Evolutionary conservation across 1,140 invertebrate genomes (phyloP), one percentile per base, ranked within the genome.

Genomic region (Heliothis virescens): DNA sequence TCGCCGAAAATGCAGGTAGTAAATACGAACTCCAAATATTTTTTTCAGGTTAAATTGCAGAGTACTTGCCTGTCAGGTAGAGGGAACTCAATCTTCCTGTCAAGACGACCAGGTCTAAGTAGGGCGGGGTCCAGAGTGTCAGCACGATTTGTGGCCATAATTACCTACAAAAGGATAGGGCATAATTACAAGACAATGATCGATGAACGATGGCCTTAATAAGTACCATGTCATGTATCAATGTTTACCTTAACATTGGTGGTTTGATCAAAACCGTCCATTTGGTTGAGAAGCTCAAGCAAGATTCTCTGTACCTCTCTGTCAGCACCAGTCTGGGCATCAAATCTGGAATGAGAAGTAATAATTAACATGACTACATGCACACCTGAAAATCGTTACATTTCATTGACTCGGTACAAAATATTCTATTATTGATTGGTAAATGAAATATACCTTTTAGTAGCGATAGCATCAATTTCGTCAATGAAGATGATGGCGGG

Each of bases 261-360:
- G 3, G 99, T 99, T 95, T 99, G 99, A 96, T 99, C 99, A 95
- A 99, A 99, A 71, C 99, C 99, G 95, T 99, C 99, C 99, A 99
- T 99, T 95, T 99, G 99, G 95, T 99, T 99, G 0, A 99, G 95
- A 12, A 99, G 95, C 91, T 99, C 99, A 3, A 99, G 95, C 3
- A 99, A 94, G 95, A 99, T 99, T 95, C 99, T 97, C 93, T 99
- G 99, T 0, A 99, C 99, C 95, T 99, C 99, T 86, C 99, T 96
- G 96, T 99, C 99, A 78, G 99, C 99, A 87, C 99, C 99, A 86
- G 99, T 99, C 95, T 99, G 99, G 15, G 99, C 99, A 96, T 99
- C 99, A 95, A 99, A 99, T 87, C 94, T 95, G 74, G 52, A 88
- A 88, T 59, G 29, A 60, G 83, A 76, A 53, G 3, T 16, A 60